Conservation (phyloP, 2,888 invertebrate genomes). For the Hermaeophaga mercurialis region DNA sequence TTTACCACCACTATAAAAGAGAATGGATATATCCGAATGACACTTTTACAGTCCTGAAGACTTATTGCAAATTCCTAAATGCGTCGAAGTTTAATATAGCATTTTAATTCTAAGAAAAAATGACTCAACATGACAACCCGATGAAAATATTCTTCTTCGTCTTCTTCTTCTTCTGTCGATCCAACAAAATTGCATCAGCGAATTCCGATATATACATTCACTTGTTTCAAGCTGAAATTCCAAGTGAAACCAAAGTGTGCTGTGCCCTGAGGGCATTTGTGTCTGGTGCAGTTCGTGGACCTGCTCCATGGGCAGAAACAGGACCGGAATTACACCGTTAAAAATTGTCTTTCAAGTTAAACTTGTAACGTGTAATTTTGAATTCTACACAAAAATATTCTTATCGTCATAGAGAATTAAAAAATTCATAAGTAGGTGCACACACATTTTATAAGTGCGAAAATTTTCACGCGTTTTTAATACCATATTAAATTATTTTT, state of each 20-base stretch:
- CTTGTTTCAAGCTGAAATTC: conserved; percentile 7
- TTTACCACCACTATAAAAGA: no score
- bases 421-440: no score
- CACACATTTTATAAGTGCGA: no score
- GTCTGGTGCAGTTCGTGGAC: conserved; percentile 3
- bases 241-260: conserved; percentile 8
- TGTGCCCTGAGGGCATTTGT: conserved; percentile 3
- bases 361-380: no score
- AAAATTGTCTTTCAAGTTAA: no score
- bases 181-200: not conserved
- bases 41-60: no score
- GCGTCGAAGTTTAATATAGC: not conserved
- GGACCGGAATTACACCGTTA: conserved; percentile 3
- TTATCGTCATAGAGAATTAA: no score
- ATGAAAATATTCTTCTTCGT: not conserved
- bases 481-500: no score
- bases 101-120: not conserved
- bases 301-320: not conserved
- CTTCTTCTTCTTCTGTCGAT: not conserved
- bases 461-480: no score
- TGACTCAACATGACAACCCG: not conserved
- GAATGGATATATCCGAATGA: no score
- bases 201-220: conserved; percentile 9
- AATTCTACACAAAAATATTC: no score
- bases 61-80: not conserved